Evolutionary conservation across 2,797 vertebrate genomes (phyloP).

Genomic region (Rhabdomys pumilio): DNA sequence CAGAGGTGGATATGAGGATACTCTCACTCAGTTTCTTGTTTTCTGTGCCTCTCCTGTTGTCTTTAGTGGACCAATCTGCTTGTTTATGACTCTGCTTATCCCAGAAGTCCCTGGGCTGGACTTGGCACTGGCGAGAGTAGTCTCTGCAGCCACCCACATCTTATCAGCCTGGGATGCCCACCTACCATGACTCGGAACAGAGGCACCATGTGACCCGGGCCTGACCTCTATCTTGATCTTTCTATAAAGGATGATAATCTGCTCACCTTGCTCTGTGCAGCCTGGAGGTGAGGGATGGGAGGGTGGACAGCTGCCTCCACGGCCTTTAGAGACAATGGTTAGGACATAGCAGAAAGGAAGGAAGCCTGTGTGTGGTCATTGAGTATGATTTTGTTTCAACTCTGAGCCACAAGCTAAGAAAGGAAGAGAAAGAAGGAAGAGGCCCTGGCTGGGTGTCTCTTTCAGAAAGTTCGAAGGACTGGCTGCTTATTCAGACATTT

Average conservation of each 20-base stretch:
- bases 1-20: background rate
- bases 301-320: background rate
- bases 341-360: background rate
- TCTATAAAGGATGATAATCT: background rate
- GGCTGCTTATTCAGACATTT: background rate
- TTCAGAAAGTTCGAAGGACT: background rate
- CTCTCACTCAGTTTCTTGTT: background rate
- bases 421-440: background rate
- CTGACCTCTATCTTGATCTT: slow-evolving; percentile 44
- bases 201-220: background rate
- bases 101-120: background rate
- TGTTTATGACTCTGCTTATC: background rate
- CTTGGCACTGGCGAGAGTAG: background rate
- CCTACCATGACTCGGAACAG: background rate
- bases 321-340: background rate
- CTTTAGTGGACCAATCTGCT: background rate
- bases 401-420: background rate
- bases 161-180: background rate
- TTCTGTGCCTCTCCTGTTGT: background rate
- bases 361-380: background rate
- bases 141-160: background rate
- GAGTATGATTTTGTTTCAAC: slow-evolving; percentile 2
- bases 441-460: background rate
- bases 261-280: background rate
- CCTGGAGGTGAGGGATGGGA: background rate